Percentiles rank a stretch among this genome's conserved stretches.
Conservation (phyloP, 2,888 invertebrate species). For the Melieria crassipennis region DNA sequence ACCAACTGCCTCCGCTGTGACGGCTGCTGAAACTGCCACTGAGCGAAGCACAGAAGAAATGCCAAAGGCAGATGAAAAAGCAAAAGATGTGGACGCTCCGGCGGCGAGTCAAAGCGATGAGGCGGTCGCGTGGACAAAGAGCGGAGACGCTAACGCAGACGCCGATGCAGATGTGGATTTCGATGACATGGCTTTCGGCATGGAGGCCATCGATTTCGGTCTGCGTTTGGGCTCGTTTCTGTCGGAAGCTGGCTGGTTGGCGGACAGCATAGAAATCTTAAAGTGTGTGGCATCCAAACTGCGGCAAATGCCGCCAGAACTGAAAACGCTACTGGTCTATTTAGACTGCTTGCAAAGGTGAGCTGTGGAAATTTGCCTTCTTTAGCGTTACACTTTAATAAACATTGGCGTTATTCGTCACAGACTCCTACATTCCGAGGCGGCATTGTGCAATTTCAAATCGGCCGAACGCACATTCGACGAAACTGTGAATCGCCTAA, state of each 20-base stretch:
- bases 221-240: constrained; percentile 77
- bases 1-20: not conserved
- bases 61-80: not conserved
- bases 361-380: not conserved
- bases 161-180: constrained; percentile 26
- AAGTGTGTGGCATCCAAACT: constrained; percentile 75
- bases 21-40: constrained; percentile 35
- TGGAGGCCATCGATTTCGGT: constrained; percentile 58
- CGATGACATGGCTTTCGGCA: constrained; percentile 42
- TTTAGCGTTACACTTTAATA: constrained; percentile 5
- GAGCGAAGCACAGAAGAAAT: constrained; percentile 12
- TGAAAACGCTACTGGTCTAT: constrained; percentile 73
- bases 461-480: constrained; percentile 79
- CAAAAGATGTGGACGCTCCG: not conserved
- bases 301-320: constrained; percentile 68
- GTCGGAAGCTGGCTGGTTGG: constrained; percentile 89
- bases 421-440: constrained; percentile 86
- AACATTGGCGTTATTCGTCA: constrained; percentile 34
- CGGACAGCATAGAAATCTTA: constrained; percentile 79
- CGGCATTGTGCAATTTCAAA: constrained; percentile 81
- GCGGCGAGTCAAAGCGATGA: not conserved
- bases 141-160: constrained; percentile 20
- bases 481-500: constrained; percentile 69
- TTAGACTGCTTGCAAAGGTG: constrained; percentile 90
- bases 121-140: constrained; percentile 9